Conservation (phyloP, 2,113 vertebrate species). For the Zeus faber region DNA sequence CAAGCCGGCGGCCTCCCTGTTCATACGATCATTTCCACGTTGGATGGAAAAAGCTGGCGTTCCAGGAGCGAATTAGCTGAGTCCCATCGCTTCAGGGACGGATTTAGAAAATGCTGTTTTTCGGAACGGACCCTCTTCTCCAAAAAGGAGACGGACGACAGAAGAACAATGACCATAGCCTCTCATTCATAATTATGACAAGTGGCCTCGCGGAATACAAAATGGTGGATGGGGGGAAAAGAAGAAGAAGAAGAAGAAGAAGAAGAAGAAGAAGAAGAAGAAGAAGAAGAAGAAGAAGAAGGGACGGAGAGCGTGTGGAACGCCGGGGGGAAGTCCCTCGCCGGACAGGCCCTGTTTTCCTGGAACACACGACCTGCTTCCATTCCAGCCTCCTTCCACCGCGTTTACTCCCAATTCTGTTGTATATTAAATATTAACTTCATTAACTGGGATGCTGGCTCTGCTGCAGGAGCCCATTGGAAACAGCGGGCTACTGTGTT, state of each 20-base stretch:
- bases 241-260: too few species aligned
- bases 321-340: too few species aligned
- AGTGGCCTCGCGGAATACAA: too few species aligned
- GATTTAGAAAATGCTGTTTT: constrained; percentile 39
- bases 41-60: constrained; percentile 41
- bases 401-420: constrained; percentile 37
- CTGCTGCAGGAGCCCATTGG: constrained; percentile 40
- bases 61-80: constrained; percentile 47
- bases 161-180: too few species aligned
- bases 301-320: too few species aligned
- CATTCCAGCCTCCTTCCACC: constrained; percentile 47
- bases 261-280: too few species aligned
- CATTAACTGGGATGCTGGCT: constrained; percentile 51
- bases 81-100: constrained; percentile 41
- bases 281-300: too few species aligned
- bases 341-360: constrained; percentile 47
- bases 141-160: constrained; percentile 41
- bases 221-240: not conserved
- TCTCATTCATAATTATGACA: too few species aligned
- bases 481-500: constrained; percentile 66
- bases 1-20: too few species aligned
- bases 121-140: constrained; percentile 44
- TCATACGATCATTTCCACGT: constrained; percentile 68
- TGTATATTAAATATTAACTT: constrained; percentile 64
- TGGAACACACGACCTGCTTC: constrained; percentile 32